Conservation (phyloP, 53 echinoderm and acorn worm species). For the Echinometra lucunter region DNA sequence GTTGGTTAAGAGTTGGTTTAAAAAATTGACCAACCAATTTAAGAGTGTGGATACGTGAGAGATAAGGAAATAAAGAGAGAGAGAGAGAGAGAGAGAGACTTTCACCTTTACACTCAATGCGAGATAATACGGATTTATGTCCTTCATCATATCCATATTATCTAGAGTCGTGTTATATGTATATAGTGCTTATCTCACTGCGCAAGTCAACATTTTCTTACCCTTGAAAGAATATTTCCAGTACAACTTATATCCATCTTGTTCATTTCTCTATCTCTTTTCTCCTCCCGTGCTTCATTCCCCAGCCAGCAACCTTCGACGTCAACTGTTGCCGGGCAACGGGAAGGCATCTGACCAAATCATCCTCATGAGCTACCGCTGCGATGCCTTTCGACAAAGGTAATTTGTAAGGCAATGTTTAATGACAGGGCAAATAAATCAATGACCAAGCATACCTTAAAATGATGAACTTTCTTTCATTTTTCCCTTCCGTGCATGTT, state of each 20-base stretch:
- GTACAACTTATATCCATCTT: neutral
- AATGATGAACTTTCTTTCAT: neutral
- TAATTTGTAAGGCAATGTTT: slow-evolving; percentile 41
- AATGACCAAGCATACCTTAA: neutral
- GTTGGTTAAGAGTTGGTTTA: too few species aligned
- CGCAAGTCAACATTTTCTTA: neutral
- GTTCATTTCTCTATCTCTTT: neutral
- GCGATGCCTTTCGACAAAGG: slow-evolving; percentile 8
- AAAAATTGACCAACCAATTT: too few species aligned
- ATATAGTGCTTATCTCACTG: neutral
- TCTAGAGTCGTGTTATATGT: neutral
- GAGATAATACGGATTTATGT: too few species aligned
- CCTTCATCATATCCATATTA: too few species aligned
- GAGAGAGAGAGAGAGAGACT: neutral
- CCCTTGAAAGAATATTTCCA: neutral
- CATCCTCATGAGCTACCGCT: neutral
- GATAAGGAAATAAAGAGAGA: too few species aligned
- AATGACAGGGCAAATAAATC: slow-evolving; percentile 6
- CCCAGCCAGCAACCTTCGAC: neutral
- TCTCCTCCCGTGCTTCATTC: neutral
- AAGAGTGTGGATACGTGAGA: too few species aligned
- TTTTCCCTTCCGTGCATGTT: neutral
- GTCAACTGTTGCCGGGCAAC: slow-evolving; percentile 21
- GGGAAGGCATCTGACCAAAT: neutral
- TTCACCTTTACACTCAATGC: too few species aligned